Base-by-base conservation (phyloP, 2,113 vertebrate species). In the Hirundichthys speculiger region DNA sequence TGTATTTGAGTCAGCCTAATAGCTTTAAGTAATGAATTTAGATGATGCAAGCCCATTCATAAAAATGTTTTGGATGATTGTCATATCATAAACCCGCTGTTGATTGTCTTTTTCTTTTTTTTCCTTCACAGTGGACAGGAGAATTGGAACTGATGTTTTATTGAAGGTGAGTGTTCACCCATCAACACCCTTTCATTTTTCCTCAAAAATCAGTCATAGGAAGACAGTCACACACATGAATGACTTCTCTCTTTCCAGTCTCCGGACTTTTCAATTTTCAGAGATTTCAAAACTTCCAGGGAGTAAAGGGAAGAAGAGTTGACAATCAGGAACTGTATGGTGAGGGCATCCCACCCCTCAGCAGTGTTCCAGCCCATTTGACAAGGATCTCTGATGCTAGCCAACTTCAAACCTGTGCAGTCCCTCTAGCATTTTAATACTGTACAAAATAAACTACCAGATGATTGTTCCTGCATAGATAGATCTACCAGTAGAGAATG, bases 121-220 rank as follows among this genome's bases (percentile, higher is more conserved):
- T 72, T 51, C 27, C 45, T 87, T 1, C 56, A 19, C 82, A 93
- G 93, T 61, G 89, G 93, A 81, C 84, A 93, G 86, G 94, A 94
- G 68, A 92, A 79, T 90, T 95, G 94, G 95, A 94, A 89, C 62
- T 93, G 90, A 91, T 76, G 60, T n/a, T 34, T n/a, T 9, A n/a
- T 62, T 61, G 12, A 14, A 56, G 79, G 92, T 93, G 63, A 78
- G 80, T 63, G 34, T 21, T 58, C 5, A 8, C 38, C 10, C 47
- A 6, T 22, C 1, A 43, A 4, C 20, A 8, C n/a, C 24, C 19
- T 39, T 18, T 42, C 15, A 5, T n/a, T 13, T 3, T 20, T 2
- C 18, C 24, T 58, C 3, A 41, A 21, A 24, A 16, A 45, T 25
- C 12, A 24, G 15, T 16, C 7, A 34, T 6, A 34, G 7, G 7